Percentiles rank a stretch among this genome's conserved stretches.
Conservation (phyloP, 2,113 vertebrate genomes). For the Bubo bubo region DNA sequence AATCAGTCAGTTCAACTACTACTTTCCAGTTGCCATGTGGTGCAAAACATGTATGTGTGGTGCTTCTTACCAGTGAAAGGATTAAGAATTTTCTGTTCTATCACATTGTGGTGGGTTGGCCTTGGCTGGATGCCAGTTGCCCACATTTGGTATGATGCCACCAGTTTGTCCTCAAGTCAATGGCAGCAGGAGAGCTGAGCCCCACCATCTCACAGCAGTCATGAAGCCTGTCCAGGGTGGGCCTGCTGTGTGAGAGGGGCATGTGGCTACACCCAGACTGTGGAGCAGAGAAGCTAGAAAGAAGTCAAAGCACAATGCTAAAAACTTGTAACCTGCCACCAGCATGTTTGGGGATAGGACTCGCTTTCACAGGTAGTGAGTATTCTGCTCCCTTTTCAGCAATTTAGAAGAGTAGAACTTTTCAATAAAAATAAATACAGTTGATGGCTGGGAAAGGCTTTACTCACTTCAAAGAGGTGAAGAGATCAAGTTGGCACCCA, state of each 20-base stretch:
- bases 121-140: too few relatives aligned
- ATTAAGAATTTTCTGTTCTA: background rate
- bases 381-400: background rate
- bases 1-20: background rate
- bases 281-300: background rate
- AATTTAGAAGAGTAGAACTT: background rate
- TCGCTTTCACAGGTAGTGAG: background rate
- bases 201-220: background rate
- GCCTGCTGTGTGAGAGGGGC: accelerated
- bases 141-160: background rate
- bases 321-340: background rate
- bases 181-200: background rate
- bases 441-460: background rate
- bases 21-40: background rate
- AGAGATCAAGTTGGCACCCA: background rate
- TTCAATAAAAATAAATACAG: background rate
- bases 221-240: accelerated
- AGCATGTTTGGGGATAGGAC: background rate
- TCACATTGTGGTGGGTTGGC: too few relatives aligned
- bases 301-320: background rate
- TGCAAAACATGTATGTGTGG: accelerated
- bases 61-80: background rate
- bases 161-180: background rate
- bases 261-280: accelerated
- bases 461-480: background rate